Base-by-base conservation (phyloP, 2,797 vertebrate genomes). In the Ctenopoma multispine region DNA sequence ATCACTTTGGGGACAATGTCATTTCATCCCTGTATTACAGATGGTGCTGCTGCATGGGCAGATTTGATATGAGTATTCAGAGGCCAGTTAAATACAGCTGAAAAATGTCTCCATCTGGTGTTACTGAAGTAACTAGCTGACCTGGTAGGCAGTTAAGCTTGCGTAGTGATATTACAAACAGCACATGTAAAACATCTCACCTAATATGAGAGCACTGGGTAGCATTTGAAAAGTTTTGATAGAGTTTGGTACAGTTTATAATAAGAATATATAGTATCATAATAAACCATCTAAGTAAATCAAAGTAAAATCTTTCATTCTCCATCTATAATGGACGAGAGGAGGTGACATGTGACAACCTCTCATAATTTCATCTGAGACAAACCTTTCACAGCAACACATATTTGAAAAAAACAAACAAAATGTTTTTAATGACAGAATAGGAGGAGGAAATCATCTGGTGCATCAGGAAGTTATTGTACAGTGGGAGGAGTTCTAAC, bases 21-120 rank as follows among this genome's bases (percentile, higher is more conserved):
- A 83, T 80, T 69, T 64, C 72, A 51, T 50, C 41, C 27, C 71
- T 69, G 72, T 78, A 66, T 79, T 87, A 74, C 73, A 89, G 81
- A 88, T 79, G 79, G 74, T 76, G 74, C 77, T 77, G 78, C 73
- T 72, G 75, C 76, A 83, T 61, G 72, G 68, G 63, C 66, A 81
- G 60, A 72, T 82, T 73, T 83, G 77, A 90, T 83, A 80, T 51
- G 67, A 75, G 77, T 40, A 85, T 85, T 88, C 77, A 77, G 66
- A 74, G 54, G 69, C 40, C 1, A 56, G 43, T 69, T 72, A 48
- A 54, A 58, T 54, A 31, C 64, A 64, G 76, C 58, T 77, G 90
- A 83, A 85, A 89, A 93, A 93, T 90, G 89, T 90, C 90, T 91
- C 91, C 91, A 92, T 91, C 91, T 93, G 89, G 59, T 91, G 90